Evolutionary conservation across 2,888 invertebrate species (phyloP).

Genomic region (Epinotia brunnichana): DNA sequence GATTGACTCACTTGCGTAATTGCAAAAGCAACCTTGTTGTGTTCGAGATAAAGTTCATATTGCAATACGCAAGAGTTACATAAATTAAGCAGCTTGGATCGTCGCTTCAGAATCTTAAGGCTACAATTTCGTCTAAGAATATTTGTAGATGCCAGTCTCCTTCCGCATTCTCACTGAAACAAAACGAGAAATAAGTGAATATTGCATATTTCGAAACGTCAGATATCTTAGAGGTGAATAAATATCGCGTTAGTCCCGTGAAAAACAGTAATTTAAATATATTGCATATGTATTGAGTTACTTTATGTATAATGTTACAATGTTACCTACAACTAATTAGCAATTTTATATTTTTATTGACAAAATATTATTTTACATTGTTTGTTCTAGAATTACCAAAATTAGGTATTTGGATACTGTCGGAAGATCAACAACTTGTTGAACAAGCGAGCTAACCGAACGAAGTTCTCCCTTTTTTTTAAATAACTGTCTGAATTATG

Average conservation of each 20-base stretch:
- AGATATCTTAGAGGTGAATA: no score
- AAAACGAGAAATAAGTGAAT: constrained; percentile 48
- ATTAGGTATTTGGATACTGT: no score
- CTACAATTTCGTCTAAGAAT: constrained; percentile 62
- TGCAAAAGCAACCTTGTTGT: neutral
- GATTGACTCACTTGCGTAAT: neutral
- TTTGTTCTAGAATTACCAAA: no score
- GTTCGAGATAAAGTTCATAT: neutral
- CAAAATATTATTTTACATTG: no score
- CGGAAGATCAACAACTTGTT: no score
- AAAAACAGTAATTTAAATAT: no score
- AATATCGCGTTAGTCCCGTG: no score
- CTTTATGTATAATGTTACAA: neutral
- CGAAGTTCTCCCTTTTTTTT: no score
- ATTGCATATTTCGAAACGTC: neutral
- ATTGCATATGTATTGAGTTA: neutral
- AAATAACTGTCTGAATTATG: no score
- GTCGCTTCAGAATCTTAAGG: constrained; percentile 14
- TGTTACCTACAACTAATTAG: constrained; percentile 7
- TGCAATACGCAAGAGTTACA: neutral
- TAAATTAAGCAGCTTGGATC: neutral
- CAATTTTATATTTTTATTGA: no score
- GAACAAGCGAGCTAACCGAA: no score
- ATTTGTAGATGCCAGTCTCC: constrained; percentile 80
- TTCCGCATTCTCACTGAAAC: constrained; percentile 81